Evolutionary conservation across 2,113 vertebrate genomes (phyloP), one percentile per base, ranked within the genome.

Genomic region (Dunckerocampus dactyliophorus): DNA sequence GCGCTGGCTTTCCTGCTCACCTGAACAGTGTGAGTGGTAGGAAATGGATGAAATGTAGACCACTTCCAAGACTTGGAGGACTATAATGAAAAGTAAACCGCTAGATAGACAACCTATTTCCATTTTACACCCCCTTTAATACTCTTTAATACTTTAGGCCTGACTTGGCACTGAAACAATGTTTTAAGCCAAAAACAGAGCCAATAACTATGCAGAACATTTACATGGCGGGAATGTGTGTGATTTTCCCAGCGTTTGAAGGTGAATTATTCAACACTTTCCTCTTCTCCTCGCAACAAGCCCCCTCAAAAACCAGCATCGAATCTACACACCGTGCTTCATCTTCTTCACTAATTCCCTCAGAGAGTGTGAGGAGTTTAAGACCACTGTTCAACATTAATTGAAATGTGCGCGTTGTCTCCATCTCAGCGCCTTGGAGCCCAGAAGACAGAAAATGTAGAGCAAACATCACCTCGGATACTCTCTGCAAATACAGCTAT

Each of bases 181-280:
- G 31, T 58, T 79, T n/a, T 48, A 67, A 43, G 47, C 7, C 53
- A 24, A 52, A 65, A 28, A 50, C 47, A 43, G 42, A 76, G 67
- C 59, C 46, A 60, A 67, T 54, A 79, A 75, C 62, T 62, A 62
- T 66, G 20, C n/a, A 42, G 54, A 56, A 39, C 19, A 21, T 39
- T 14, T 78, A 65, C 47, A 67, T 48, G 57, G n/a, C 12, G 16
- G 11, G 17, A 12, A 16, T 8, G 56, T 62, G 75, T 43, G 47
- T 81, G 68, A 70, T 22, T 11, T 17, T 24, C 5, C 21, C 43
- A 22, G 22, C 43, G 15, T 59, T 72, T 69, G 59, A 71, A 84
- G 79, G 85, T 85, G 85, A 87, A 87, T 87, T 85, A 87, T 88
- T 87, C 77, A 88, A 82, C 58, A 81, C 48, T 76, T 80, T 62